These are phyloP conservation scores for Huso huso DNA, from an alignment of 2,797 vertebrate species.

Conservation along the genomic window DNA sequence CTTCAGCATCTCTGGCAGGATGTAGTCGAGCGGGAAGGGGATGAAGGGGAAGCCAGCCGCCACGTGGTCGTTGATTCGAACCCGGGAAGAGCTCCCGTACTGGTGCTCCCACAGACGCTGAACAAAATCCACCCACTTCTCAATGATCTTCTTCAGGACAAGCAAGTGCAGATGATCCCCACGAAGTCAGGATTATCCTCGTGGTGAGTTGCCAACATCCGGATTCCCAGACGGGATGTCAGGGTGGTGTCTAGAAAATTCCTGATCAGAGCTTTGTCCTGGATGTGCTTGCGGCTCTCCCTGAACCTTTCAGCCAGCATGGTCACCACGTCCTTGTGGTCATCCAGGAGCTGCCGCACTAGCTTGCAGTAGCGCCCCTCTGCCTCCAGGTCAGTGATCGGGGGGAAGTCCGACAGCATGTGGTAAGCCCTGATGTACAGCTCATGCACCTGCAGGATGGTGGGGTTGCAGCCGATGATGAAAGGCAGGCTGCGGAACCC, in stretches of 20 bases:
- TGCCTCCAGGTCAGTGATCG: conserved; percentile 67
- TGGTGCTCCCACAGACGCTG: conserved; percentile 85
- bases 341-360: conserved; percentile 81
- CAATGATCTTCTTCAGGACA: conserved; percentile 58
- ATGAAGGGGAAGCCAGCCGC: conserved; percentile 89
- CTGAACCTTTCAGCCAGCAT: conserved; percentile 82
- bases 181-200: conserved; percentile 75
- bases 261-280: conserved; percentile 76
- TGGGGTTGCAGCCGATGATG: conserved; percentile 90
- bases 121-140: conserved; percentile 63
- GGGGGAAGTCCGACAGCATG: conserved; percentile 77
- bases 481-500: conserved; percentile 86
- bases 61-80: conserved; percentile 87
- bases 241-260: conserved; percentile 82
- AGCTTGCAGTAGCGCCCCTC: conserved; percentile 79
- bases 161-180: conserved; percentile 60
- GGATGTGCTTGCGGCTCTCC: conserved; percentile 77
- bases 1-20: conserved; percentile 86
- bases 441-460: conserved; percentile 87
- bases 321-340: conserved; percentile 90
- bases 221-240: conserved; percentile 85
- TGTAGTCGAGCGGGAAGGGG: conserved; percentile 85
- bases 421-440: conserved; percentile 90
- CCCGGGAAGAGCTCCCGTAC: conserved; percentile 80
- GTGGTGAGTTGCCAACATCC: conserved; percentile 87